These are phyloP conservation scores for Conus ventricosus DNA, from an alignment of 1,140 invertebrate species.

Conservation along the genomic window DNA sequence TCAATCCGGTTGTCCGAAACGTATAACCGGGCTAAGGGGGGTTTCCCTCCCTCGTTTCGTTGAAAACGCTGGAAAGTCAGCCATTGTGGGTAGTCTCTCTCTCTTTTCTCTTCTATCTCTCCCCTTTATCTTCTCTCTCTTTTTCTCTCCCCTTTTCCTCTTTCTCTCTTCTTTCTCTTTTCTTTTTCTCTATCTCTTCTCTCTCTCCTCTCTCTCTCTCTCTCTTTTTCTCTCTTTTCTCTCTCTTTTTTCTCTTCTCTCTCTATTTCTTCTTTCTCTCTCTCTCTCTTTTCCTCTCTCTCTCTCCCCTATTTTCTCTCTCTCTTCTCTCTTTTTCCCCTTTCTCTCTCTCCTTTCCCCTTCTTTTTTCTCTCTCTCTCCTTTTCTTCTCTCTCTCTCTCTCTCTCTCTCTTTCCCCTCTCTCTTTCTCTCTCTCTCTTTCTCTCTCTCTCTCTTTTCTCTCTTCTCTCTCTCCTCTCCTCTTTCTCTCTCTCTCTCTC, in stretches of 20 bases:
- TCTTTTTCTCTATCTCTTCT: not conserved
- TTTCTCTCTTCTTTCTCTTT: not conserved
- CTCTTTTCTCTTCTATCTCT: conserved; percentile 17
- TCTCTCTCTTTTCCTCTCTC: conserved; percentile 13
- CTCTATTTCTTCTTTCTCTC: no score
- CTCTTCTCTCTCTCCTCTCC: not conserved
- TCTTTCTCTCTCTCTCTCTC: not conserved
- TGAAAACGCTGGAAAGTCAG: no score
- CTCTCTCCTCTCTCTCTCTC: no score
- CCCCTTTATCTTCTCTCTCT: not conserved
- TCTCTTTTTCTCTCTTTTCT: not conserved
- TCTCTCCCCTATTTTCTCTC: not conserved
- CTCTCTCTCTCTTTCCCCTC: conserved; percentile 15
- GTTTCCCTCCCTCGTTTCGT: no score
- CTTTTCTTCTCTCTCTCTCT: not conserved
- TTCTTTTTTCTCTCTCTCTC: not conserved
- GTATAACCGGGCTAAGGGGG: no score
- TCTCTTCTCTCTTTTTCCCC: not conserved
- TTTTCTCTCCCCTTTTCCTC: not conserved
- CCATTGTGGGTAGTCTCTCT: no score
- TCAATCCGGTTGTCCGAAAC: no score
- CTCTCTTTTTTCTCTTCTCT: no score
- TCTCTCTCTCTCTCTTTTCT: conserved; percentile 32
- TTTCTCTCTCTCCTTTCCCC: no score
- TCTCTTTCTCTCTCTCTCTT: not conserved